These are phyloP conservation scores for Orthosia cruda DNA, from an alignment of 2,888 invertebrate genomes.

Conservation along the genomic window DNA sequence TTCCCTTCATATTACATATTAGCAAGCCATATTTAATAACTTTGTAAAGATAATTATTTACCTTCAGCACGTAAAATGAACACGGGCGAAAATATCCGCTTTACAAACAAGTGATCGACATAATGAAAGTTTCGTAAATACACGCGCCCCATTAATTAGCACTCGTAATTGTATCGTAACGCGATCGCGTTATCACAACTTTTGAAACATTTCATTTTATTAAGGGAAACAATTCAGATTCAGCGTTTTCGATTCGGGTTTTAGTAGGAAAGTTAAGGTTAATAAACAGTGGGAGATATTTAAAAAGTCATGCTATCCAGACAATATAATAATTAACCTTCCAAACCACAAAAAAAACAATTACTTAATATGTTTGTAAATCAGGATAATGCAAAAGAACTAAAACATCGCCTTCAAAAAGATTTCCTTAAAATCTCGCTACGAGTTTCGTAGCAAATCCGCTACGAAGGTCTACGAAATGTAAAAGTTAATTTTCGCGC, in stretches of 20 bases:
- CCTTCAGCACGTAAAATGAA: constrained; percentile 23
- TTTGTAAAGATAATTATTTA: constrained; percentile 38
- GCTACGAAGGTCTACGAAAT: constrained; percentile 54
- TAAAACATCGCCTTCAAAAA: background rate
- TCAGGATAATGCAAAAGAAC: background rate
- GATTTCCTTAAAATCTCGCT: constrained; percentile 16
- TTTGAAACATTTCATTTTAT: constrained; percentile 12
- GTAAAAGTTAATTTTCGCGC: constrained; percentile 30
- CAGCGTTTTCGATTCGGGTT: background rate
- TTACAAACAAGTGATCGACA: constrained; percentile 42
- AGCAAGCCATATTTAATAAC: constrained; percentile 42
- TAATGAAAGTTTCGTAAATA: constrained; percentile 54
- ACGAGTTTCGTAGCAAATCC: constrained; percentile 25
- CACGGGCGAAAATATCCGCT: constrained; percentile 25
- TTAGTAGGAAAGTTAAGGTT: background rate
- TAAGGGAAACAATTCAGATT: constrained; percentile 4
- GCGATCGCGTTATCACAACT: constrained; percentile 40
- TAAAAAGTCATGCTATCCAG: too few relatives aligned
- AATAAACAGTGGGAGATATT: background rate
- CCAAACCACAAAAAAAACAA: background rate
- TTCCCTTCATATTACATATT: constrained; percentile 18
- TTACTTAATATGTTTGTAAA: too few relatives aligned
- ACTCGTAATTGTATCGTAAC: constrained; percentile 58
- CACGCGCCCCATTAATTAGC: constrained; percentile 52
- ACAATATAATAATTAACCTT: background rate